phyloP scores from a whole-genome alignment of 2,797 vertebrate species.

The Crenuchus spilurus region DNA sequence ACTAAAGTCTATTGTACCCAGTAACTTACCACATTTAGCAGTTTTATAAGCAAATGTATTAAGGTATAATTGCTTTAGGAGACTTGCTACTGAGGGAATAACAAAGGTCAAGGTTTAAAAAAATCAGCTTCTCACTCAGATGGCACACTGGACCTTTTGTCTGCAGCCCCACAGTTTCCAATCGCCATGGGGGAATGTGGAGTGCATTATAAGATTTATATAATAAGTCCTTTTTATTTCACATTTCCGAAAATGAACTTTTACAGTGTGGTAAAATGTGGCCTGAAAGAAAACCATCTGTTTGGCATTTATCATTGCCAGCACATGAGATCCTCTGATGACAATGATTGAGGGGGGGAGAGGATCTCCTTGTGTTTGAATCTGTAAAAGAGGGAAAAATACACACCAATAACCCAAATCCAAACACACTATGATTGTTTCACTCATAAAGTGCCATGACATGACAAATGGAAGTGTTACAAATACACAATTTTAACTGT shows the following conservation, averaged over 20 bases:
- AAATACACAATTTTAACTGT: conserved; percentile 50
- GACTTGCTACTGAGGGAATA: conserved; percentile 54
- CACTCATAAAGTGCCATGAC: conserved; percentile 35
- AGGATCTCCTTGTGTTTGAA: conserved; percentile 57
- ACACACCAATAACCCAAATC: neutral
- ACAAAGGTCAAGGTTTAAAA: conserved; percentile 66
- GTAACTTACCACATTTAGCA: conserved; percentile 73
- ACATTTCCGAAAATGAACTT: conserved; percentile 75
- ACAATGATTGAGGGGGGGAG: conserved; percentile 68
- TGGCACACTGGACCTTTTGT: conserved; percentile 71
- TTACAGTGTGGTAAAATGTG: conserved; percentile 75
- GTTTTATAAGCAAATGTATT: conserved; percentile 77
- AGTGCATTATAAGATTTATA: conserved; percentile 66
- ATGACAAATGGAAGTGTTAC: conserved; percentile 62
- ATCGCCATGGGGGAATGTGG: conserved; percentile 67
- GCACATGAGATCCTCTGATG: conserved; percentile 70
- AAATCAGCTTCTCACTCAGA: conserved; percentile 49
- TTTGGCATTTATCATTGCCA: conserved; percentile 72
- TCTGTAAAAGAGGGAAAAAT: conserved; percentile 42
- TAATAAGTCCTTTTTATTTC: conserved; percentile 76
- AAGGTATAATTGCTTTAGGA: conserved; percentile 71
- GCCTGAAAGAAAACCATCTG: conserved; percentile 77
- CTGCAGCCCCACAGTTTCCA: conserved; percentile 62
- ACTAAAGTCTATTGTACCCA: conserved; percentile 73
- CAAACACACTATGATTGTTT: conserved; percentile 32